Evolutionary conservation across 2,797 vertebrate species (phyloP).

Genomic region (Gymnoscopelus braueri): DNA sequence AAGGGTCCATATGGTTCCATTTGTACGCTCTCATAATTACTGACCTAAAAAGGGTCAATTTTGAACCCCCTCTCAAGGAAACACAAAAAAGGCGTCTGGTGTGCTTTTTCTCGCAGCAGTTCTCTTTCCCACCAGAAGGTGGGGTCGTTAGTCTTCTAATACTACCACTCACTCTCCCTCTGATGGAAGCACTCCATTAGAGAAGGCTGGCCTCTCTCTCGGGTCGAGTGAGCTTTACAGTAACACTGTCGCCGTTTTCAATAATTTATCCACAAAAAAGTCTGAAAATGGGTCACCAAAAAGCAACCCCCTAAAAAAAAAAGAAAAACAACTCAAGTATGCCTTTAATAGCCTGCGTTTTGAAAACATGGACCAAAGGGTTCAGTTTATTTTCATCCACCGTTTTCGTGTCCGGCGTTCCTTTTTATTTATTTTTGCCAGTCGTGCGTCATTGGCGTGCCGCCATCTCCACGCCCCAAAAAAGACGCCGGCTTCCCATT

Average conservation of each 20-base stretch:
- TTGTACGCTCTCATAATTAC: no score
- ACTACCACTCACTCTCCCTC: conserved; percentile 9
- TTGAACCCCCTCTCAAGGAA: no score
- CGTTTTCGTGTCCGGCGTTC: background rate
- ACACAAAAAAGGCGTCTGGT: conserved; percentile 69
- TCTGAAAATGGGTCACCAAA: conserved; percentile 43
- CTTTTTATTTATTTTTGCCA: no score
- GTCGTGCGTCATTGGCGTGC: background rate
- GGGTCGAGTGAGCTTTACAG: conserved; percentile 50
- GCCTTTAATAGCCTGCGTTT: conserved; percentile 13
- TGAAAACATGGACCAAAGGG: conserved; percentile 43
- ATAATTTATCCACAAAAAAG: conserved; percentile 73
- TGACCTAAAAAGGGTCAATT: no score
- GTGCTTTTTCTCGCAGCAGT: conserved; percentile 63
- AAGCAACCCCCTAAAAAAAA: conserved; percentile 56
- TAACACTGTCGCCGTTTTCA: conserved; percentile 63
- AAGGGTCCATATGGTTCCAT: no score
- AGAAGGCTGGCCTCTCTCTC: conserved; percentile 40
- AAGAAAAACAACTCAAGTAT: conserved; percentile 34
- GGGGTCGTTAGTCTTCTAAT: conserved; percentile 32
- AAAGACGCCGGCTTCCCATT: conserved; percentile 7
- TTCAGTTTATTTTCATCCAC: conserved; percentile 37
- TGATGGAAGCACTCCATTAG: conserved; percentile 24
- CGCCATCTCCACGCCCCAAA: no score
- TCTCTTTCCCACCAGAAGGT: conserved; percentile 63